Percentiles rank a stretch among this genome's conserved stretches.
Conservation (phyloP, 1,140 invertebrate species). For the Bombus superbus region DNA sequence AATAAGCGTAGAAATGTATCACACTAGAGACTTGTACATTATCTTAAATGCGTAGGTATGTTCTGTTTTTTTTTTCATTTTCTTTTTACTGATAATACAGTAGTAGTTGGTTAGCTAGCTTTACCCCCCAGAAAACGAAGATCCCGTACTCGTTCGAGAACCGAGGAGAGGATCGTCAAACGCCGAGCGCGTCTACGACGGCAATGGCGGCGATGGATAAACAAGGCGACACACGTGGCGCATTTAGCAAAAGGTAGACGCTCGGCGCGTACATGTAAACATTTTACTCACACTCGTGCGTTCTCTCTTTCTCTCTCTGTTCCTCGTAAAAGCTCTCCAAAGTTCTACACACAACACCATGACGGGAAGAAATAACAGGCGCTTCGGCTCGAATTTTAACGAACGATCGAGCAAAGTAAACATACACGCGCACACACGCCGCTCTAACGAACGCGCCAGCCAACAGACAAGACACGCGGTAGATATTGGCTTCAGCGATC, state of each 20-base stretch:
- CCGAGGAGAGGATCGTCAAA: conserved; percentile 23
- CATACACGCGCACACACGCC: background rate
- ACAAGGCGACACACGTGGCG: conserved; percentile 26
- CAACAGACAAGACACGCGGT: background rate
- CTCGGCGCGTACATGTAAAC: background rate
- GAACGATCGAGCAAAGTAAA: conserved; percentile 38
- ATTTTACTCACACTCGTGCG: background rate
- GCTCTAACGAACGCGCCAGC: background rate
- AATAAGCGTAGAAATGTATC: conserved; percentile 79
- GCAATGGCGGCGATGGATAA: background rate
- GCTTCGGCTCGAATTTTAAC: conserved; percentile 19
- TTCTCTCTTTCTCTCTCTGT: background rate
- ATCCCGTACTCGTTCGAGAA: conserved; percentile 25
- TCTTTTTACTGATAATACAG: conserved; percentile 47
- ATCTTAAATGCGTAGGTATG: conserved; percentile 76
- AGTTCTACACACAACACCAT: background rate
- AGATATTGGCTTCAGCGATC: background rate
- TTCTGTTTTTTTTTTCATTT: conserved; percentile 40
- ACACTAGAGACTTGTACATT: conserved; percentile 78
- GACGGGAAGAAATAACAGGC: conserved; percentile 22
- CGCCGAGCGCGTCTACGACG: background rate
- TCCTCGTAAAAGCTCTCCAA: background rate
- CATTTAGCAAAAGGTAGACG: background rate
- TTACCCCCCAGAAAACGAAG: conserved; percentile 27
- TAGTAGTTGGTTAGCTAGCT: conserved; percentile 62